phyloP scores from a whole-genome alignment of 2,797 vertebrate genomes.

The Clarias laeviceps region DNA sequence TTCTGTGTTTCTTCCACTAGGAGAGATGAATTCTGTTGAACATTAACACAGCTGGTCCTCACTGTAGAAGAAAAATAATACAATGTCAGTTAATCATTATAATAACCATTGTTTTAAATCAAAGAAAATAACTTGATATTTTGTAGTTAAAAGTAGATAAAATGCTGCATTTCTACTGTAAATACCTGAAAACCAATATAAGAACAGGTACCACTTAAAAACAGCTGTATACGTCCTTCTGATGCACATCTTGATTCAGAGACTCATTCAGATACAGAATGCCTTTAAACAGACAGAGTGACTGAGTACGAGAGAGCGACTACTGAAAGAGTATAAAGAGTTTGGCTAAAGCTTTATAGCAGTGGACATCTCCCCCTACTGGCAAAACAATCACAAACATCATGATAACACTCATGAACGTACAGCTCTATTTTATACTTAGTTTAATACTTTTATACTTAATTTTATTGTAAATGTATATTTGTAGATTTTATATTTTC shows the following conservation, averaged over 20 bases:
- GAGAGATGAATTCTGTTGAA: conserved; percentile 7
- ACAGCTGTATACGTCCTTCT: not conserved
- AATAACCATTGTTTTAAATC: not conserved
- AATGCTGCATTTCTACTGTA: not conserved
- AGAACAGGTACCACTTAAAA: not conserved
- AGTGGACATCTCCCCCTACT: not conserved
- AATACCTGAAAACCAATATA: not conserved
- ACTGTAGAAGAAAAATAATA: not conserved
- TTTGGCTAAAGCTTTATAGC: not conserved
- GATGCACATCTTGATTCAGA: not conserved
- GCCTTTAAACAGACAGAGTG: not conserved
- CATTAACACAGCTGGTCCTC: not conserved
- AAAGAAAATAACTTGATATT: not conserved
- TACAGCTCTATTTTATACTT: too few relatives aligned
- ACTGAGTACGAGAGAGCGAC: not conserved
- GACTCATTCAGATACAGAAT: not conserved
- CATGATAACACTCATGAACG: too few relatives aligned
- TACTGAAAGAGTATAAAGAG: not conserved
- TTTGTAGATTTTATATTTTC: too few relatives aligned
- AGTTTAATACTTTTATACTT: too few relatives aligned
- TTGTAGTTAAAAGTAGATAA: not conserved
- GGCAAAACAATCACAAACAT: not conserved
- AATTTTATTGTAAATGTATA: too few relatives aligned
- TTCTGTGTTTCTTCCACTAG: not conserved
- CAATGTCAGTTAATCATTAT: not conserved